Percentiles rank a stretch among this genome's conserved stretches.
These are phyloP conservation scores for Drosophila emarginata DNA, from an alignment of 2,888 invertebrate genomes.

Conservation along the genomic window DNA sequence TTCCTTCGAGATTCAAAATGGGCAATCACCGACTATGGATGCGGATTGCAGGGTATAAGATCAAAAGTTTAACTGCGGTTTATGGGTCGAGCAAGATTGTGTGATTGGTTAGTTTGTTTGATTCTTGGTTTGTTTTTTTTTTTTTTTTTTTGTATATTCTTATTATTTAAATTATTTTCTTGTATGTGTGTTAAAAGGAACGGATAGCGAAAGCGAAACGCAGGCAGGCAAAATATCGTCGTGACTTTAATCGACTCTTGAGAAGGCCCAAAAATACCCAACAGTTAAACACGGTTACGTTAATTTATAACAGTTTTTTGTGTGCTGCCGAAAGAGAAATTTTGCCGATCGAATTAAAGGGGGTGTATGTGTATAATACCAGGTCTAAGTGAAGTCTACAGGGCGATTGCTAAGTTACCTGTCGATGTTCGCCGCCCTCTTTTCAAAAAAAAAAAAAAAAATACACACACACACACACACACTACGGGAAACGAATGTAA, in stretches of 20 bases:
- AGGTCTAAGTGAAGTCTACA: constrained; percentile 31
- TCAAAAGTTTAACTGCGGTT: neutral
- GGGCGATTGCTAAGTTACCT: constrained; percentile 3
- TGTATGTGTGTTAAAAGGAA: neutral
- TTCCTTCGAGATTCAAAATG: too few relatives aligned
- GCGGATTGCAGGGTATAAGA: too few relatives aligned
- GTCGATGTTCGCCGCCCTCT: neutral
- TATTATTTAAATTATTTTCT: neutral
- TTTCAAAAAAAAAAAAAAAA: neutral
- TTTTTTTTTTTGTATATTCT: neutral
- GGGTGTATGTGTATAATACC: constrained; percentile 39
- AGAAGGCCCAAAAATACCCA: constrained; percentile 21
- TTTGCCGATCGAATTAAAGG: constrained; percentile 52
- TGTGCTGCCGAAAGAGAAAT: constrained; percentile 59
- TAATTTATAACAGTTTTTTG: constrained; percentile 46
- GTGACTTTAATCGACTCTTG: constrained; percentile 2
- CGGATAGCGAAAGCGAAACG: neutral
- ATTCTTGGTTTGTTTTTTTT: neutral
- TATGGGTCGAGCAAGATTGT: neutral
- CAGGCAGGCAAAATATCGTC: neutral
- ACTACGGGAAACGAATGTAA: neutral
- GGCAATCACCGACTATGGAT: too few relatives aligned
- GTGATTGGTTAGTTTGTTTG: too few relatives aligned
- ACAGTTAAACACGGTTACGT: constrained; percentile 39
- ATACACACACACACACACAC: neutral